Percentiles rank a stretch among this genome's conserved stretches.
These are phyloP conservation scores for Slavum lentiscoides DNA, from an alignment of 2,888 invertebrate species.

Conservation along the genomic window DNA sequence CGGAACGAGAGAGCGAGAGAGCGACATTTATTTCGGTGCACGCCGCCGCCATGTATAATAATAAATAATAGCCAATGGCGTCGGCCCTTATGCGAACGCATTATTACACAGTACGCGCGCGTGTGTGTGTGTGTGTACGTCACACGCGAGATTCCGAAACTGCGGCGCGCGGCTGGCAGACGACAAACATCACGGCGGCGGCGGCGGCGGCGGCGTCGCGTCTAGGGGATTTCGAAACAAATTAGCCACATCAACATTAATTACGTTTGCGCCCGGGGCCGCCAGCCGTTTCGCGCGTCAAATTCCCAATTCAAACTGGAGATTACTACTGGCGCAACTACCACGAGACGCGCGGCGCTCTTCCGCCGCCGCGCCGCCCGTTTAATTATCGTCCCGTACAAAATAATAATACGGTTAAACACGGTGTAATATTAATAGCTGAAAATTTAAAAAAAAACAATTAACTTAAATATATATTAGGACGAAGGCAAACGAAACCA, in stretches of 20 bases:
- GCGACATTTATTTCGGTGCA: not conserved
- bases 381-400: not conserved
- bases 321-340: slow-evolving; percentile 19
- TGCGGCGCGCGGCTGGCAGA: not conserved
- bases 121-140: not conserved
- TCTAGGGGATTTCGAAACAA: slow-evolving; percentile 47
- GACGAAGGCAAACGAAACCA: no score
- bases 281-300: slow-evolving; percentile 29
- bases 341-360: no score
- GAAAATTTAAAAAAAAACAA: no score
- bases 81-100: not conserved
- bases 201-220: slow-evolving; percentile 3
- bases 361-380: no score
- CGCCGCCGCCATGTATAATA: not conserved
- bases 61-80: not conserved
- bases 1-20: no score
- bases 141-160: not conserved
- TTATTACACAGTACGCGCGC: no score
- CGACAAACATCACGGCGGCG: slow-evolving; percentile 20
- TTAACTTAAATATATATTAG: no score
- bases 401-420: no score
- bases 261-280: slow-evolving; percentile 40
- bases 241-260: slow-evolving; percentile 48
- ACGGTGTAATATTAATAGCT: no score
- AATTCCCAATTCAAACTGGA: slow-evolving; percentile 40